Conservation (phyloP, 1,140 invertebrate species). For the Neotoxoptera formosana region DNA sequence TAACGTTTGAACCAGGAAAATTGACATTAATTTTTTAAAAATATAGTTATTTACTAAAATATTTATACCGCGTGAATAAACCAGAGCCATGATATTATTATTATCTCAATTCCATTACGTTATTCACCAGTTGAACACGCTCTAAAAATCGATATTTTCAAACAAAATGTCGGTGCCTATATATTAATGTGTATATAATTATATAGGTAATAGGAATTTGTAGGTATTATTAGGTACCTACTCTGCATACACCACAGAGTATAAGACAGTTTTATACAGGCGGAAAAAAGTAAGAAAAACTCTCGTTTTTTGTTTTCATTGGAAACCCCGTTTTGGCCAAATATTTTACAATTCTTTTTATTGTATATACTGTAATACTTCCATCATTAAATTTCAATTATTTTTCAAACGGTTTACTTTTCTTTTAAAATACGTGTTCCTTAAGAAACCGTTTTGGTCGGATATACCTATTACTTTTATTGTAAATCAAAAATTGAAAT, state of each 20-base stretch:
- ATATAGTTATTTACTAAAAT: not conserved
- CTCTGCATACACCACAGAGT: no score
- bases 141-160: no score
- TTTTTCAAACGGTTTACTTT: not conserved
- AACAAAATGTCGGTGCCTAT: no score
- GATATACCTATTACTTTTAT: no score
- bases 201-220: no score
- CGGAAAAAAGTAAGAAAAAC: not conserved
- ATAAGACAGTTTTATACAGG: no score
- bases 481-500: no score
- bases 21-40: not conserved
- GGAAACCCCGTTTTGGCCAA: not conserved
- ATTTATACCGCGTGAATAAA: not conserved
- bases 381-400: not conserved
- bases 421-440: no score
- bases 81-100: not conserved
- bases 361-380: not conserved
- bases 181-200: no score
- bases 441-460: no score
- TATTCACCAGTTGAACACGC: not conserved
- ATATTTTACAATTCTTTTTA: not conserved
- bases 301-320: not conserved
- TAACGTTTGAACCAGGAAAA: not conserved
- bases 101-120: not conserved
- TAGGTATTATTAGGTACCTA: no score